phyloP scores from a whole-genome alignment of 1,140 invertebrate species.

The Magallana angulata region DNA sequence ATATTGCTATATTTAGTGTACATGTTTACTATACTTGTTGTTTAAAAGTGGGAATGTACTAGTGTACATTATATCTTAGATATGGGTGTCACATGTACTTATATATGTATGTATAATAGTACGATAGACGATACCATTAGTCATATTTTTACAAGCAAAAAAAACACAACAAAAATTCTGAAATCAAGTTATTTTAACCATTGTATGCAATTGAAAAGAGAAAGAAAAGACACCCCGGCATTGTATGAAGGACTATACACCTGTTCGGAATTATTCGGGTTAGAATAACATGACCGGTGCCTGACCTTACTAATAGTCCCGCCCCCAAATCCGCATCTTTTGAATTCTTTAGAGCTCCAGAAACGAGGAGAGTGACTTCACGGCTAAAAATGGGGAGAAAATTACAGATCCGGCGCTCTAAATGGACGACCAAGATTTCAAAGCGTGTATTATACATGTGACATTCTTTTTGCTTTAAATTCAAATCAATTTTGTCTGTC shows the following conservation, averaged over 20 bases:
- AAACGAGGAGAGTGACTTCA: not conserved
- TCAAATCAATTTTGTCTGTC: too few relatives aligned
- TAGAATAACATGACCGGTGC: constrained; percentile 22
- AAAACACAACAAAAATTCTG: too few relatives aligned
- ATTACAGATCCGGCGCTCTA: not conserved
- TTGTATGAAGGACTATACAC: not conserved
- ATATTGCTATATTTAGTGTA: too few relatives aligned
- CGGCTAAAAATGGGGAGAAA: not conserved
- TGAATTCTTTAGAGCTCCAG: constrained; percentile 14
- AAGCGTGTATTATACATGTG: not conserved
- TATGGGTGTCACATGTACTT: too few relatives aligned
- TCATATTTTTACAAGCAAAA: too few relatives aligned
- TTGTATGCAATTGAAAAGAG: not conserved
- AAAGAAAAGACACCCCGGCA: not conserved
- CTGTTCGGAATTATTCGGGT: constrained; percentile 24
- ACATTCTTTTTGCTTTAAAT: too few relatives aligned
- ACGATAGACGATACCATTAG: too few relatives aligned
- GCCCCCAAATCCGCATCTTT: not conserved
- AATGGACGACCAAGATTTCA: not conserved
- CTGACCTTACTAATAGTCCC: constrained; percentile 26
- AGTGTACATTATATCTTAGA: too few relatives aligned
- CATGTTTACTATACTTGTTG: too few relatives aligned
- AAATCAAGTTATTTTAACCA: too few relatives aligned
- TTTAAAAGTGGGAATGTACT: too few relatives aligned
- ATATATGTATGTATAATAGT: too few relatives aligned